A percentile compares a stretch with the other conserved stretches of the same genome.
These are phyloP conservation scores for Ostrea denselamellosa DNA, from an alignment of 1,140 invertebrate genomes.

Conservation along the genomic window DNA sequence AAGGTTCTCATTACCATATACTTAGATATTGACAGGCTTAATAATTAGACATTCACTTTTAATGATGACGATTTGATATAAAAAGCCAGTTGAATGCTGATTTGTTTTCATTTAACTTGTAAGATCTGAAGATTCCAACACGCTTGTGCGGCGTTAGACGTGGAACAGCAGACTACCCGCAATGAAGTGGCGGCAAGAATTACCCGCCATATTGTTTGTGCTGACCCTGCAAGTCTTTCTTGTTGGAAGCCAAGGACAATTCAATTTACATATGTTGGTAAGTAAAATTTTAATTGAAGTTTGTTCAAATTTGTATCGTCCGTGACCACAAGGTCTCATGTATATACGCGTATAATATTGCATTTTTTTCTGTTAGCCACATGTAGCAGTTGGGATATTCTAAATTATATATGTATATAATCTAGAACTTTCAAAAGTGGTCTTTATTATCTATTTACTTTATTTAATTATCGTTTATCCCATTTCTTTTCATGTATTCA, in stretches of 20 bases:
- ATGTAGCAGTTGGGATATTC: no score
- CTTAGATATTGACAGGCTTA: slow-evolving; percentile 3
- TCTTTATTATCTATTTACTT: no score
- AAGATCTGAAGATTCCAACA: background rate
- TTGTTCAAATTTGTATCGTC: background rate
- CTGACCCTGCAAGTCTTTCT: background rate
- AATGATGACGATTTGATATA: slow-evolving; percentile 30
- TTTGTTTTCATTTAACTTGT: background rate
- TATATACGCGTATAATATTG: no score
- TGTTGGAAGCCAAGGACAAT: background rate
- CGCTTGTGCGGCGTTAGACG: background rate
- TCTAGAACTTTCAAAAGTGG: no score
- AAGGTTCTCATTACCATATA: background rate
- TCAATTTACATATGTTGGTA: slow-evolving; percentile 15
- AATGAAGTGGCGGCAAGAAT: background rate
- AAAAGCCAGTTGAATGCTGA: background rate
- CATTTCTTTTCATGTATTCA: no score
- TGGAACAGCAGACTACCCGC: background rate
- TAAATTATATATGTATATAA: no score
- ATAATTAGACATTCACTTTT: slow-evolving; percentile 12
- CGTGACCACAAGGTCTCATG: no score
- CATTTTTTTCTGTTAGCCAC: no score
- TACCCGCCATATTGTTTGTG: slow-evolving; percentile 18
- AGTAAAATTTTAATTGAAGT: background rate
- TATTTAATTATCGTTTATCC: no score